Evolutionary conservation across 2,888 invertebrate genomes (phyloP), one percentile per base, ranked within the genome.

Genomic region (Cerastis leucographa): DNA sequence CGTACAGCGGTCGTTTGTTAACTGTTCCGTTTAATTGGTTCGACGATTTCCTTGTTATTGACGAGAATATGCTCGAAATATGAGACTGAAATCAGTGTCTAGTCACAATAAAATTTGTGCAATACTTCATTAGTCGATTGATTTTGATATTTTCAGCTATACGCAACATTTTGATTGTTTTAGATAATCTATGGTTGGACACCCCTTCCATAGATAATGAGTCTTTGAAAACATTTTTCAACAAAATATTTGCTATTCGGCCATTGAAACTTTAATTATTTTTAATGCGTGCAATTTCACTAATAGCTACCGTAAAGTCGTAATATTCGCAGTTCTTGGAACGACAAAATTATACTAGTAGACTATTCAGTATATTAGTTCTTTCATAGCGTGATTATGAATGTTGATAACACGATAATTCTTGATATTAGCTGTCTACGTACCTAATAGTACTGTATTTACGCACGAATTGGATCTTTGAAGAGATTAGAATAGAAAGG

Each of bases 11-110:
- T 42, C 51, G 69, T 70, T 71, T 85, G 85, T 82, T 80, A 76
- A 84, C 74, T 74, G 66, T 74, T 25, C 64, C 62, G 85, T 76
- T 78, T 85, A 82, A 85, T 82, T 80, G 59, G 29, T 17, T 1
- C 54, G 29, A 44, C n/a, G 56, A 46, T 56, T 84, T 84, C 73
- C 79, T 82, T 76, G 65, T 77, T 67, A 29, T 64, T 68, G 35
- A n/a, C 19, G 29, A 54, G 40, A 64, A 72, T 67, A 64, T 61
- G 25, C 46, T 64, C 22, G 40, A 70, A 54, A 73, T 62, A 54
- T 59, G 29, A 67, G 17, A 72, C 69, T 40, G 22, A 71, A 11
- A 54, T 54, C 14, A 61, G n/a, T 44, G 22, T 49, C 44, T 54
- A 25, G 56, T 22, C 12, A 65, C 71, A 78, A 79, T 51, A 62